Evolutionary conservation across 1,140 invertebrate genomes (phyloP).

Genomic region (Platorchestia sp.): DNA sequence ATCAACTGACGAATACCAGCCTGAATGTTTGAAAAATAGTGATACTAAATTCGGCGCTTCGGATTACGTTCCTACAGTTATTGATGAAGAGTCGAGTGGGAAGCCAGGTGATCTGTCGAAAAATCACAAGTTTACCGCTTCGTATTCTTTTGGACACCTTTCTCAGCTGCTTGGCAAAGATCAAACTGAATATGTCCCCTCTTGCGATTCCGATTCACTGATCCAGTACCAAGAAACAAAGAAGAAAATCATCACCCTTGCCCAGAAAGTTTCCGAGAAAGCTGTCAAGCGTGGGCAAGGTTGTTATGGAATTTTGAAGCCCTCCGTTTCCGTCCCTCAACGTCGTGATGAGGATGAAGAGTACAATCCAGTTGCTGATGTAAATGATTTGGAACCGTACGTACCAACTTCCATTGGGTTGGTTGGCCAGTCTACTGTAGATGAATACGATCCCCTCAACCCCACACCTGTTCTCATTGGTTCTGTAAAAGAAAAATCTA

Average conservation of each 20-base stretch:
- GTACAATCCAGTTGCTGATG: slow-evolving; percentile 4
- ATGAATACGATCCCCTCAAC: slow-evolving; percentile 30
- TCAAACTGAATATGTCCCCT: background rate
- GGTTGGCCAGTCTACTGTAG: background rate
- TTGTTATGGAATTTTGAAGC: background rate
- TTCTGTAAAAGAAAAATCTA: background rate
- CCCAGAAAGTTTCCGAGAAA: background rate
- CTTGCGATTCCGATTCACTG: background rate
- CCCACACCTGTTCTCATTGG: background rate
- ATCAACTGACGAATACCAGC: background rate
- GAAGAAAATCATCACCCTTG: slow-evolving; percentile 32
- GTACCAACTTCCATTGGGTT: background rate
- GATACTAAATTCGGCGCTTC: background rate
- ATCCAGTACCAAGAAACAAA: background rate
- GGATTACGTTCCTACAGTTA: slow-evolving; percentile 39
- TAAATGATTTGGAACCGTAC: background rate
- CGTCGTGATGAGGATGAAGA: background rate
- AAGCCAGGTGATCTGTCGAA: background rate
- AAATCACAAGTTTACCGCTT: background rate
- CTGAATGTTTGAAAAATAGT: background rate
- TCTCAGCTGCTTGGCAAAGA: background rate
- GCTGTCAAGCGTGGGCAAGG: background rate
- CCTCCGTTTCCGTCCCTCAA: background rate
- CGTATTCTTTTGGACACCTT: background rate
- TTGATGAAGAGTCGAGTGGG: slow-evolving; percentile 11